Base-by-base conservation (phyloP, 2,113 vertebrate species). In the Pheucticus melanocephalus region DNA sequence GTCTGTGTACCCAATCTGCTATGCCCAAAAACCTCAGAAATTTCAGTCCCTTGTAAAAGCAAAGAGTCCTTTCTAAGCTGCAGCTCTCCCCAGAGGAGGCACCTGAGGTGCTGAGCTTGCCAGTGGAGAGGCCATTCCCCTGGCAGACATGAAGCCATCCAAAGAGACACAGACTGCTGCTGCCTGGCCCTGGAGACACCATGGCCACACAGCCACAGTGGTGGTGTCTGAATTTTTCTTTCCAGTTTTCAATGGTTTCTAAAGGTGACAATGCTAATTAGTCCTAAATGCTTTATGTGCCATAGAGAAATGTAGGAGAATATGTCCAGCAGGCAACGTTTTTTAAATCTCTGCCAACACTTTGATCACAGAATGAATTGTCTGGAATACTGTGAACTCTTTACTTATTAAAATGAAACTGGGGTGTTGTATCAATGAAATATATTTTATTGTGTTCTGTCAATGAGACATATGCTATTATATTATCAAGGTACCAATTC, bases 401-500 rank as follows among this genome's bases (percentile, higher is more conserved):
- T 82, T 95, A 82, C 71, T 96, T 96, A 96, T 93, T 97, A 91
- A 96, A 97, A 88, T 83, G 91, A 92, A 86, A 93, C 93, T 77
- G 78, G 89, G 91, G 91, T 96, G 65, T 83, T 85, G 61, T 92
- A 94, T 94, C 91, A 95, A 93, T 94, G 94, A 89, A 92, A 86
- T 88, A 39, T 82, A 95, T 89, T 97, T 96, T 94, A 97, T 94
- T 97, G 69, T 88, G 80, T 68, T 90, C 85, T 84, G 79, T 88
- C 88, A 94, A 88, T 92, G 92, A 94, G 73, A 95, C 95, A 85
- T 96, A 96, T 75, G 93, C 61, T 86, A 94, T 97, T 96, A 94
- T 96, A 98, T 98, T 97, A 96, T 96, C 92, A 86, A 95, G 92
- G 95, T 93, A 89, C 96, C 86, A 91, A 91, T 92, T 96, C 92